These are phyloP conservation scores for Camponotus floridanus DNA, from an alignment of 1,140 invertebrate genomes.

Conservation along the genomic window DNA sequence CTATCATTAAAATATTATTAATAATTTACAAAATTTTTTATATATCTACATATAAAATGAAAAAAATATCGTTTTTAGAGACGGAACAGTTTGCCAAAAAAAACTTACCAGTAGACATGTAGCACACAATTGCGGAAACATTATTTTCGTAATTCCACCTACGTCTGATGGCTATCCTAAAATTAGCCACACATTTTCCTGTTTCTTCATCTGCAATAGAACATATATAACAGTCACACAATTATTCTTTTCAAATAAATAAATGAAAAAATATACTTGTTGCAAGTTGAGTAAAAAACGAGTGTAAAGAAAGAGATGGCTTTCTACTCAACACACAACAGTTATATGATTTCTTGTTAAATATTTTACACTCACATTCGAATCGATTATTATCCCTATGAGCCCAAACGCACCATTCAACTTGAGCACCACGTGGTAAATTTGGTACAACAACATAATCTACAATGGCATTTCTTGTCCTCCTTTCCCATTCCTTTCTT, in stretches of 20 bases:
- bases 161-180: conserved; percentile 92
- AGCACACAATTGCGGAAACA: conserved; percentile 93
- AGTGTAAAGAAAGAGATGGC: background rate
- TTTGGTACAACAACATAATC: conserved; percentile 94
- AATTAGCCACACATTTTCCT: conserved; percentile 92
- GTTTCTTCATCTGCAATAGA: conserved; percentile 93
- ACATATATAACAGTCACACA: conserved; percentile 5
- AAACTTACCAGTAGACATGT: conserved; percentile 90
- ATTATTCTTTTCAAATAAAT: background rate
- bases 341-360: background rate
- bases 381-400: conserved; percentile 94
- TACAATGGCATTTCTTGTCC: conserved; percentile 94
- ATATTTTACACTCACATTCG: conserved; percentile 89
- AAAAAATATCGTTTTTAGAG: background rate
- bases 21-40: background rate
- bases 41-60: background rate
- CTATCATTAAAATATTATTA: background rate
- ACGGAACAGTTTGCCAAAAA: background rate
- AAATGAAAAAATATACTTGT: conserved; percentile 6
- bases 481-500: conserved; percentile 92
- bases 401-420: conserved; percentile 97
- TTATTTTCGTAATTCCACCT: conserved; percentile 96
- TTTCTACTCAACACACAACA: background rate
- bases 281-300: background rate
- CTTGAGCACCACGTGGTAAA: conserved; percentile 92